A percentile compares a stretch with the other conserved stretches of the same genome.
These are phyloP conservation scores for Periparus ater DNA, from an alignment of 2,797 vertebrate species.

Conservation along the genomic window DNA sequence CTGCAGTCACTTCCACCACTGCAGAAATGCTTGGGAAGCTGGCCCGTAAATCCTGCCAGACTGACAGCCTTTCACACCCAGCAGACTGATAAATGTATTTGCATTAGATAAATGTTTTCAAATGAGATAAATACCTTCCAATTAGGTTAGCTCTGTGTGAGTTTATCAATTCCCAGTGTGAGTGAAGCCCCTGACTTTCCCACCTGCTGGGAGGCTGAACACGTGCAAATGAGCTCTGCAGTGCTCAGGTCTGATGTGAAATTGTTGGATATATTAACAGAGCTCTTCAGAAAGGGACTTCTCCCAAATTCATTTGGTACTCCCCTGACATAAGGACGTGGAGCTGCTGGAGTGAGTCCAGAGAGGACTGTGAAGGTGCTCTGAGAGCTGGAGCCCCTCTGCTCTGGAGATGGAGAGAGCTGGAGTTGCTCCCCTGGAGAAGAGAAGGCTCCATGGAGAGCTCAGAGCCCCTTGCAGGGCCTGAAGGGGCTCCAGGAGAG, in stretches of 20 bases:
- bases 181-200: background rate
- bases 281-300: background rate
- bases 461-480: rapidly evolving
- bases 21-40: background rate
- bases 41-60: background rate
- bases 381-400: background rate
- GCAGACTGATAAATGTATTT: background rate
- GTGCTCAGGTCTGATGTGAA: background rate
- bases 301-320: rapidly evolving
- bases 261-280: background rate
- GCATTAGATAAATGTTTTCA: background rate
- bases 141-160: background rate
- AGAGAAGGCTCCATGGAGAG: background rate
- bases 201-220: background rate
- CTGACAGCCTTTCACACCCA: background rate
- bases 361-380: background rate
- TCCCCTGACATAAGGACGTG: background rate
- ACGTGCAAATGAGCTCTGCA: background rate
- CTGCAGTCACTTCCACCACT: background rate
- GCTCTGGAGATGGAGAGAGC: background rate
- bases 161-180: background rate
- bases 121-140: constrained; percentile 6
- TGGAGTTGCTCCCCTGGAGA: background rate
- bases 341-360: background rate
- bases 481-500: background rate